Percentiles rank a stretch among this genome's conserved stretches.
Conservation (phyloP, 2,113 vertebrate species). For the Tretioscincus oriximinensis region DNA sequence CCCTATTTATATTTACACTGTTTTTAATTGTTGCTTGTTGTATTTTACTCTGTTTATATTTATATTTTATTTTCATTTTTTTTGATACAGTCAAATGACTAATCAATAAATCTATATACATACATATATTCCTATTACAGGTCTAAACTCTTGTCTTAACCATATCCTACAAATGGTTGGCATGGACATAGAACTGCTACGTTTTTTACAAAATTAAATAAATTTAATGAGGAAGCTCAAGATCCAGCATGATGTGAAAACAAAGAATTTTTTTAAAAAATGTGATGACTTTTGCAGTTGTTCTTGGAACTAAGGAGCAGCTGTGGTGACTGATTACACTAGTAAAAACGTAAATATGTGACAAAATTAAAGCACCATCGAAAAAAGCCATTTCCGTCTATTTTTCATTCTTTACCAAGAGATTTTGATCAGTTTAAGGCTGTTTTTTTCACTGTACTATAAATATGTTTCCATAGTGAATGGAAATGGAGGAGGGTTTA, state of each 20-base stretch:
- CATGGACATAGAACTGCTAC: too few species aligned
- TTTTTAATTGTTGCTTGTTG: too few species aligned
- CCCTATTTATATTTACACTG: too few species aligned
- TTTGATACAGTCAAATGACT: too few species aligned
- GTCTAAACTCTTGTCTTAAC: background rate
- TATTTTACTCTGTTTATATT: too few species aligned
- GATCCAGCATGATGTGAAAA: background rate
- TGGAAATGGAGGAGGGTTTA: background rate
- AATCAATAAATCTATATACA: too few species aligned
- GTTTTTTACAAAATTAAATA: background rate
- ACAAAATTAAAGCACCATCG: background rate
- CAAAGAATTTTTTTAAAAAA: background rate
- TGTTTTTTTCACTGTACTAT: background rate
- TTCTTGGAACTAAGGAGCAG: slow-evolving; percentile 36
- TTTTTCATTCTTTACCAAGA: background rate
- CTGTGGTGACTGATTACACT: background rate
- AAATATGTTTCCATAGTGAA: slow-evolving; percentile 5
- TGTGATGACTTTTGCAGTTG: background rate
- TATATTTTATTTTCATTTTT: too few species aligned
- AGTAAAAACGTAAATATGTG: background rate
- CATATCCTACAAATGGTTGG: background rate
- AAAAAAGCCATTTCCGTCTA: background rate
- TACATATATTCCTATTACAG: background rate
- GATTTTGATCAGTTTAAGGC: background rate
- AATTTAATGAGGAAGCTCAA: background rate